Base-by-base conservation (phyloP, 2,888 invertebrate genomes). In the Rhagonycha lutea region DNA sequence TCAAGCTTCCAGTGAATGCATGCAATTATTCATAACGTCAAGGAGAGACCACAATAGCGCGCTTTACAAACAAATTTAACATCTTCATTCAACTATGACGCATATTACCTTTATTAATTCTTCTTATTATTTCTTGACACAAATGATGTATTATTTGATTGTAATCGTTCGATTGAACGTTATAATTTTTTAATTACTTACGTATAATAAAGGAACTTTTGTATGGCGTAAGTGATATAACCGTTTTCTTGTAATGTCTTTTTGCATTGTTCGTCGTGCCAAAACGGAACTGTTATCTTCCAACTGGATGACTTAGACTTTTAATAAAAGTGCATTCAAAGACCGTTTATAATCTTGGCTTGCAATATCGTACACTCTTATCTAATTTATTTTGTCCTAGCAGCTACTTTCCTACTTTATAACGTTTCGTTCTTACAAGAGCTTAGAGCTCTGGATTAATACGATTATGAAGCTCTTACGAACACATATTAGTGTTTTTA, bases 311-410 rank as follows among this genome's bases (percentile, higher is more conserved):
- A 72, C 23, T 72, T 72, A 72, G 61, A 72, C 68, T 72, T 72
- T 72, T 72, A 72, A 72, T 72, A 68, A 68, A 72, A 72, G 68
- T 72, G 72, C 72, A 72, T 72, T 72, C 61, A 26, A 23, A 62
- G 18, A 47, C 61, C 62, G 32, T 70, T 70, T 62, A 62, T 29
- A 70, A 70, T 61, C 70, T 26, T 65, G 28, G 72, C 65, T 67
- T 67, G 72, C 72, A 72, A 65, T 65, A 26, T 47, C n/a, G 18
- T 23, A 60, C 67, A 60, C 47, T 65, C 63, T 67, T 67, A 67
- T 67, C 72, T 67, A 67, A 72, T 72, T 72, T 72, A 70, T 70
- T 28, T 70, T 18, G 62, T 12, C 18, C 63, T 24, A 26, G 47
- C 23, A 24, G 72, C 62, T 14, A 65, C 63, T 67, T 72, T 28